Conservation (phyloP, 2,113 vertebrate species). For the Bambusicola thoracicus region DNA sequence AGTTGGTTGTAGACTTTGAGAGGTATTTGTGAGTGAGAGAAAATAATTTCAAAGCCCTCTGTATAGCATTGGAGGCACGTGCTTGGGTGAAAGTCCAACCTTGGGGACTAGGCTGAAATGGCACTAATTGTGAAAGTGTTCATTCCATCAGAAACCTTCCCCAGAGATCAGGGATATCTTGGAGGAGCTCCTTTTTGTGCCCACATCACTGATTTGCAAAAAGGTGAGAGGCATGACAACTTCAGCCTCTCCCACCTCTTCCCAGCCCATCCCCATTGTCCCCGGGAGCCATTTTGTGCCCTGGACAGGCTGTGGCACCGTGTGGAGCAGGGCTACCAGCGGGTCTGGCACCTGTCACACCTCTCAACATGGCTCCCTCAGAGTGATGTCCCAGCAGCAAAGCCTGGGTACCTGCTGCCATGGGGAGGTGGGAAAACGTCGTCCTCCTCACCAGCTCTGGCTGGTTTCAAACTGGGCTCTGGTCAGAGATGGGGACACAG, state of each 20-base stretch:
- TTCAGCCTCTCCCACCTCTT: neutral
- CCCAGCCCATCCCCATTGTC: neutral
- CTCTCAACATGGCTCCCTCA: conserved; percentile 40
- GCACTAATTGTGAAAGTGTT: neutral
- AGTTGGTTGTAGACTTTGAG: neutral
- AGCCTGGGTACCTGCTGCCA: neutral
- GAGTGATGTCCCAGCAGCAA: conserved; percentile 9
- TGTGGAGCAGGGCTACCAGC: neutral
- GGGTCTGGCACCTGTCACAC: conserved; percentile 21
- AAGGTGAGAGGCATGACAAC: neutral
- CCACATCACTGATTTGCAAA: neutral
- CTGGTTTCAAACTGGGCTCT: neutral
- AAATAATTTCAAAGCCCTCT: conserved; percentile 42
- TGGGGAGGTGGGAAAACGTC: neutral
- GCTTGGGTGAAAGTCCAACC: neutral
- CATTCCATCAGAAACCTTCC: neutral
- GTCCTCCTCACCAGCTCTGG: rapidly evolving
- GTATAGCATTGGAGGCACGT: neutral
- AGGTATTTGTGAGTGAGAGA: conserved; percentile 11
- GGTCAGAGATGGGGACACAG: neutral
- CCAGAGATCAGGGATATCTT: neutral
- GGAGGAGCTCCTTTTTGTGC: neutral
- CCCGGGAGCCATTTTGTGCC: neutral
- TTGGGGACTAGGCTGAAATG: neutral
- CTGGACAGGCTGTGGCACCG: neutral